These are phyloP conservation scores for Catharus ustulatus DNA, from an alignment of 2,797 vertebrate genomes.

Conservation along the genomic window DNA sequence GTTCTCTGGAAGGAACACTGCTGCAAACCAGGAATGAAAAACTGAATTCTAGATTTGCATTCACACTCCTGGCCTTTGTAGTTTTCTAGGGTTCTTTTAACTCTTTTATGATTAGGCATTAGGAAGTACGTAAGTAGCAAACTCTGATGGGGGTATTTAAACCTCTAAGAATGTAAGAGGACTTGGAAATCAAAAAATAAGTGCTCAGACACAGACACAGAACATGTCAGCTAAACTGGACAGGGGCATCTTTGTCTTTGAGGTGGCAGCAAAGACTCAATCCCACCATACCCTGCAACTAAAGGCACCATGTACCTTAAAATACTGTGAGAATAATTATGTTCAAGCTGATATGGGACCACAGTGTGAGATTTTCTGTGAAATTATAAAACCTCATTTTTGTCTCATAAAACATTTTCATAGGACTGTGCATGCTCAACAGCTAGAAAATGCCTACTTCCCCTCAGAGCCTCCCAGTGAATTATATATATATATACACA, in stretches of 20 bases:
- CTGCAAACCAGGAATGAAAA: background rate
- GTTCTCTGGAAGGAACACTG: background rate
- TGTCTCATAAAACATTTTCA: background rate
- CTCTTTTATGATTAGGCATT: background rate
- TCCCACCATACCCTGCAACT: rapidly evolving
- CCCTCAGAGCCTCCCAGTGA: background rate
- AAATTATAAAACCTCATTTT: background rate
- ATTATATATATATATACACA: background rate
- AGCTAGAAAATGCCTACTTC: background rate
- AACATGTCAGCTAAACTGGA: background rate
- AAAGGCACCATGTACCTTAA: background rate
- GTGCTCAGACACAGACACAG: background rate
- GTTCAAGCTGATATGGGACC: background rate
- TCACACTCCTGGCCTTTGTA: background rate
- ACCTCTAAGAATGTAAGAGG: background rate
- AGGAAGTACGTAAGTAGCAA: background rate
- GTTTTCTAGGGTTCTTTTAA: background rate
- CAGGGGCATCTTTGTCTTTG: background rate
- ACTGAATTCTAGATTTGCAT: background rate
- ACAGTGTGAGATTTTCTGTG: background rate
- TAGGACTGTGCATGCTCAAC: rapidly evolving
- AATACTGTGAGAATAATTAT: background rate
- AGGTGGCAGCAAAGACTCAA: background rate
- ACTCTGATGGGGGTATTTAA: background rate
- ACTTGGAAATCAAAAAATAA: background rate